phyloP scores from a whole-genome alignment of 2,113 vertebrate genomes.

The Dicaeum eximium region DNA sequence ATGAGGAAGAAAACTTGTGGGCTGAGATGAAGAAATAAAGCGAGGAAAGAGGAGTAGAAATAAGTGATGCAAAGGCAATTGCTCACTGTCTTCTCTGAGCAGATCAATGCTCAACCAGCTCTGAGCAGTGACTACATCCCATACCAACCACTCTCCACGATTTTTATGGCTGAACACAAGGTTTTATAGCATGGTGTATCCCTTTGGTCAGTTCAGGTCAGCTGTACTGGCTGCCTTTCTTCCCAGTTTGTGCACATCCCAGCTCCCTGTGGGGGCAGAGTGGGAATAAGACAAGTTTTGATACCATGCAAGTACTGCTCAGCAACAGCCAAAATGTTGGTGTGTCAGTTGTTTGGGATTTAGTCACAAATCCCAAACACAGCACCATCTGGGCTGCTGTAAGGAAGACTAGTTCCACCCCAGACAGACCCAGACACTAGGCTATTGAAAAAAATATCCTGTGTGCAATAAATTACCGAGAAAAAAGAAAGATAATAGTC shows the following conservation, averaged over 20 bases:
- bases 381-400: neutral
- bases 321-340: neutral
- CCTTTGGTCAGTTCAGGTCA: neutral
- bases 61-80: neutral
- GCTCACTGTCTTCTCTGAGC: neutral
- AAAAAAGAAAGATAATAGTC: neutral
- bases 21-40: neutral
- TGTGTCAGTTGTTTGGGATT: neutral
- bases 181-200: neutral
- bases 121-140: neutral
- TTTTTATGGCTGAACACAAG: neutral
- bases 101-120: neutral
- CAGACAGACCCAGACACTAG: neutral
- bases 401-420: neutral
- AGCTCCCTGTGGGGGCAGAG: fast-evolving
- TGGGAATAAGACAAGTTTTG: neutral
- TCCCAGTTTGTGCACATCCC: neutral
- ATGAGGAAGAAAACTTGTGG: neutral
- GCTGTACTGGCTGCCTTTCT: neutral
- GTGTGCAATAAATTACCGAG: neutral
- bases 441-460: neutral
- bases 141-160: neutral
- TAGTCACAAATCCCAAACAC: neutral
- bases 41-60: neutral
- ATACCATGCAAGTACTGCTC: neutral